Conservation (phyloP, 2,888 invertebrate species). For the Dusona sp. region DNA sequence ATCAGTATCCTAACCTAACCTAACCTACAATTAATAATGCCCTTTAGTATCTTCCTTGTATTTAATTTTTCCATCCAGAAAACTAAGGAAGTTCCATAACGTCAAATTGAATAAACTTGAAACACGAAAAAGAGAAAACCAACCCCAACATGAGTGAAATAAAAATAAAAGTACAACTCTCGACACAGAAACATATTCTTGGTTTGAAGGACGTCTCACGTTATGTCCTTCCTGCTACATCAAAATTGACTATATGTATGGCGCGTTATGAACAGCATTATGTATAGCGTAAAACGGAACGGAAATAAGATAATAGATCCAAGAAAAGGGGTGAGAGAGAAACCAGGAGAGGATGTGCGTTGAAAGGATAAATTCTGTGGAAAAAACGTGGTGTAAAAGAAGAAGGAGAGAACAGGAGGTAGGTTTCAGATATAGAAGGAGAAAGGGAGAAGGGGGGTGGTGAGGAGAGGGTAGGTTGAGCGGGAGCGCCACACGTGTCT, state of each 20-base stretch:
- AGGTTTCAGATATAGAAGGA: conserved; percentile 66
- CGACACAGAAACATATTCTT: background rate
- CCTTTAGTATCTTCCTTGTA: background rate
- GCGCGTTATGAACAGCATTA: background rate
- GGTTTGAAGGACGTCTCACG: background rate
- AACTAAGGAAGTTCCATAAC: background rate
- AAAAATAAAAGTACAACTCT: background rate
- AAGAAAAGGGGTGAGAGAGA: conserved; percentile 25
- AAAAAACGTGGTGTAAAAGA: conserved; percentile 46
- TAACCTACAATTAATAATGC: background rate
- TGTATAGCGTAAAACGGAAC: conserved; percentile 11
- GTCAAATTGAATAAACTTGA: background rate
- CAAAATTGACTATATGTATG: conserved; percentile 4
- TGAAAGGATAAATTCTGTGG: conserved; percentile 55
- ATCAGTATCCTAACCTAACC: too few species aligned
- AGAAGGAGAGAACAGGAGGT: conserved; percentile 54
- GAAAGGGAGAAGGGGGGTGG: conserved; percentile 66
- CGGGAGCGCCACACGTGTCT: conserved; percentile 84
- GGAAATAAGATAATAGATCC: conserved; percentile 43
- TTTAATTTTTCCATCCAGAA: background rate
- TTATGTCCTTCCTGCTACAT: background rate
- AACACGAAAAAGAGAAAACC: background rate
- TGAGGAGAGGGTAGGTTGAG: conserved; percentile 71
- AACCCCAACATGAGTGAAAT: background rate
- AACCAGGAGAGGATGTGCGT: conserved; percentile 38